phyloP scores from a whole-genome alignment of 2,797 vertebrate genomes.

The Myripristis murdjan region DNA sequence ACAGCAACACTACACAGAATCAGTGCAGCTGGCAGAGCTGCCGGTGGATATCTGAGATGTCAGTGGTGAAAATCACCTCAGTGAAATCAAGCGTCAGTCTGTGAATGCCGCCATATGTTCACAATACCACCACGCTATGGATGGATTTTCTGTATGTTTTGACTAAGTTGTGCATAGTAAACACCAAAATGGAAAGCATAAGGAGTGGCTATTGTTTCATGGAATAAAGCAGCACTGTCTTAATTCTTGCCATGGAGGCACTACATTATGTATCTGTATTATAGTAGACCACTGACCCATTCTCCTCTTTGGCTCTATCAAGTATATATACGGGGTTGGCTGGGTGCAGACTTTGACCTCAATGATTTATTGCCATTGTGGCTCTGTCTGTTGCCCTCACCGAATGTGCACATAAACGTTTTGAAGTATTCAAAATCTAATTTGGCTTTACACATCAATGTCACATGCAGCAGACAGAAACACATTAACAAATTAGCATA shows the following conservation, averaged over 20 bases:
- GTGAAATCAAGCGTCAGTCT: constrained; percentile 2
- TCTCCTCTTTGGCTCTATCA: too few species aligned
- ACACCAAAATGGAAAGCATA: not conserved
- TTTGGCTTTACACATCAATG: not conserved
- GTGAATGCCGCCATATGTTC: constrained; percentile 11
- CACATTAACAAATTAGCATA: not conserved
- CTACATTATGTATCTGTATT: not conserved
- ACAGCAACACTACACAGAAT: constrained; percentile 32
- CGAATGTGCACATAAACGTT: not conserved
- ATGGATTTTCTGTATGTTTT: constrained; percentile 1
- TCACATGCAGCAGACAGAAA: not conserved
- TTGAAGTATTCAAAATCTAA: not conserved
- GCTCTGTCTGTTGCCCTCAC: too few species aligned
- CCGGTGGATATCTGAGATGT: not conserved
- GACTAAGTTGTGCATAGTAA: not conserved
- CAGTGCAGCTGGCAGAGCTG: not conserved
- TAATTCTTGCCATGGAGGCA: not conserved
- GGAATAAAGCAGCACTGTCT: constrained; percentile 1
- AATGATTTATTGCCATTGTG: too few species aligned
- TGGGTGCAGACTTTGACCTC: too few species aligned
- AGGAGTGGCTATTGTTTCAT: not conserved
- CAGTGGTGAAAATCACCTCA: not conserved
- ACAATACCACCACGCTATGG: not conserved
- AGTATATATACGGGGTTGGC: too few species aligned
- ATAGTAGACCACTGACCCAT: too few species aligned